These are phyloP conservation scores for Nymphalis urticae DNA, from an alignment of 2,888 invertebrate genomes.

Conservation along the genomic window DNA sequence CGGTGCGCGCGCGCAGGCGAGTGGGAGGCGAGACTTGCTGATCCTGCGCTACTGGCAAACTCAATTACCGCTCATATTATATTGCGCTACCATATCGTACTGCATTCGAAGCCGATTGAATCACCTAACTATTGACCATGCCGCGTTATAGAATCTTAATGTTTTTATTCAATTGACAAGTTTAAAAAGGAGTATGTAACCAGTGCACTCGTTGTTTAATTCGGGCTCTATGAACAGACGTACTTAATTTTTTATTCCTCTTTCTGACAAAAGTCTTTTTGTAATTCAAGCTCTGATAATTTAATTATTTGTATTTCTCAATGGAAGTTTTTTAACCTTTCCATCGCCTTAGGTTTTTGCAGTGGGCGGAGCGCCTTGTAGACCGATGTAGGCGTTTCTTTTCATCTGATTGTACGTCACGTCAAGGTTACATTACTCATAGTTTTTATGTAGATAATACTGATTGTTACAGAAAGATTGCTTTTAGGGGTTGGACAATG, in stretches of 20 bases:
- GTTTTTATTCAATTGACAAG: constrained; percentile 14
- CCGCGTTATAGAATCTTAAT: constrained; percentile 23
- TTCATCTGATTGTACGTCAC: constrained; percentile 52
- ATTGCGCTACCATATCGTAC: constrained; percentile 28
- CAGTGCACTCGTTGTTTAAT: too few relatives aligned
- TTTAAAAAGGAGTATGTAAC: background rate
- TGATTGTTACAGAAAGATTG: constrained; percentile 15
- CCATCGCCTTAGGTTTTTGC: constrained; percentile 50
- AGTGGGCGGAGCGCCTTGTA: constrained; percentile 73
- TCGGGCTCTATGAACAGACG: background rate
- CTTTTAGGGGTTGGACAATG: constrained; percentile 18
- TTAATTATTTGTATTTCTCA: constrained; percentile 31
- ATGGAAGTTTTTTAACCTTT: constrained; percentile 51
- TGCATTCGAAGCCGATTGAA: constrained; percentile 23
- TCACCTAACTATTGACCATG: constrained; percentile 26
- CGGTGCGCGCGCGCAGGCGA: constrained; percentile 60
- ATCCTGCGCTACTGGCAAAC: constrained; percentile 57
- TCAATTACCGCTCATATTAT: constrained; percentile 45
- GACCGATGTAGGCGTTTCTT: constrained; percentile 72
- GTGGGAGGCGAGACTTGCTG: constrained; percentile 54
- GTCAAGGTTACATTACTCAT: constrained; percentile 72
- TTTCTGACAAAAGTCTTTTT: background rate
- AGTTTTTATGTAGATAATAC: constrained; percentile 34
- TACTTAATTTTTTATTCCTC: background rate
- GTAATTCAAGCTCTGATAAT: background rate